A percentile compares a stretch with the other conserved stretches of the same genome.
These are phyloP conservation scores for Anastrepha obliqua DNA, from an alignment of 1,140 invertebrate genomes.

Conservation along the genomic window DNA sequence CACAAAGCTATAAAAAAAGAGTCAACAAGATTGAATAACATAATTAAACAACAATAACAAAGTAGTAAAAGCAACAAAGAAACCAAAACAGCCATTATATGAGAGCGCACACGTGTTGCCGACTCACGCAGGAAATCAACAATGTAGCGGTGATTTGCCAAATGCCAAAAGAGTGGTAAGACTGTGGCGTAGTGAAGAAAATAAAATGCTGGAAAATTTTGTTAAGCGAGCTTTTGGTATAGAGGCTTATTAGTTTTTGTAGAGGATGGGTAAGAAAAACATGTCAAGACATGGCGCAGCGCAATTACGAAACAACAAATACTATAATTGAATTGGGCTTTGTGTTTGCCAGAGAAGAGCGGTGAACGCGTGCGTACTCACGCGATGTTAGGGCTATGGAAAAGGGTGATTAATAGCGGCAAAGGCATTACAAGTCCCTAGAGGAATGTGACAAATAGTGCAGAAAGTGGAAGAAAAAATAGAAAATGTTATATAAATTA, in stretches of 20 bases:
- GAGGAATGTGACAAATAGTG: too few species aligned
- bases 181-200: neutral
- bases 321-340: too few species aligned
- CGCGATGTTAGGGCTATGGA: too few species aligned
- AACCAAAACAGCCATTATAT: neutral
- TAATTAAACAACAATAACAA: constrained; percentile 14
- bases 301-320: too few species aligned
- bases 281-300: neutral
- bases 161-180: neutral
- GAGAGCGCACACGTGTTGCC: constrained; percentile 24
- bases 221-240: neutral
- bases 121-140: neutral
- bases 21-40: constrained; percentile 33
- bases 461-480: too few species aligned
- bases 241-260: neutral
- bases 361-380: too few species aligned
- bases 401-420: too few species aligned
- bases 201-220: neutral
- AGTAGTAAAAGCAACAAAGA: neutral
- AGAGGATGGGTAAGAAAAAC: neutral
- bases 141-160: neutral
- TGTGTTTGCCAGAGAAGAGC: too few species aligned
- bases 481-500: too few species aligned
- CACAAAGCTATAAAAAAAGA: neutral
- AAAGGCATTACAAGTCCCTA: too few species aligned